A percentile compares a stretch with the other conserved stretches of the same genome.
These are phyloP conservation scores for Neoseiulus cucumeris DNA, from an alignment of 1,140 invertebrate genomes.

Conservation along the genomic window DNA sequence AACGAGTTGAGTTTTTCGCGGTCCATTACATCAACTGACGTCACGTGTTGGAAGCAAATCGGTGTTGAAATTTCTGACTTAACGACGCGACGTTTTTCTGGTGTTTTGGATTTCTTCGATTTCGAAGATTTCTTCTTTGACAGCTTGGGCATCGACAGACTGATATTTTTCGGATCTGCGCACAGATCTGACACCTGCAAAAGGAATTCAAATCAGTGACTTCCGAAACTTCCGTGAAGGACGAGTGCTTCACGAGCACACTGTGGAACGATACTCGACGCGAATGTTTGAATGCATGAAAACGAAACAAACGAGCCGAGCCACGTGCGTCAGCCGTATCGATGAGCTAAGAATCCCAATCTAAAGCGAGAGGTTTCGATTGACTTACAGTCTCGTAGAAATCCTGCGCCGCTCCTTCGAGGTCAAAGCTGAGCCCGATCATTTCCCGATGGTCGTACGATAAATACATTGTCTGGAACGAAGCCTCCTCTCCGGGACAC, in stretches of 20 bases:
- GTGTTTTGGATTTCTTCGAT: slow-evolving; percentile 37
- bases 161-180: slow-evolving; percentile 51
- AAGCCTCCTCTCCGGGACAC: slow-evolving; percentile 31
- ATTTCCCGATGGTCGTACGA: slow-evolving; percentile 43
- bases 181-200: slow-evolving; percentile 9
- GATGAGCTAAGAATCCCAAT: no score
- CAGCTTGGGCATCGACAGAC: slow-evolving; percentile 43
- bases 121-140: slow-evolving; percentile 26
- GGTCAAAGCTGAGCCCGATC: slow-evolving; percentile 53
- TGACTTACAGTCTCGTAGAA: slow-evolving; percentile 30
- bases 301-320: no score
- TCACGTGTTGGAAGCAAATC: slow-evolving; percentile 67
- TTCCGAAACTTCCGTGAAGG: neutral
- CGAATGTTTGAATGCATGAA: no score
- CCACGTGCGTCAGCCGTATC: no score
- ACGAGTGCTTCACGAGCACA: no score
- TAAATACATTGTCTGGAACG: slow-evolving; percentile 62
- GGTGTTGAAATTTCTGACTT: slow-evolving; percentile 66
- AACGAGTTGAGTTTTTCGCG: slow-evolving; percentile 4
- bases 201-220: slow-evolving; percentile 19
- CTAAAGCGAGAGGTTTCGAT: no score
- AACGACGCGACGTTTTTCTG: slow-evolving; percentile 21
- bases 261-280: no score
- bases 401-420: slow-evolving; percentile 44
- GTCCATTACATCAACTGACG: slow-evolving; percentile 39